Percentiles rank a stretch among this genome's conserved stretches.
phyloP scores from a whole-genome alignment of 2,888 invertebrate genomes.

The Azorinus chamasolen region DNA sequence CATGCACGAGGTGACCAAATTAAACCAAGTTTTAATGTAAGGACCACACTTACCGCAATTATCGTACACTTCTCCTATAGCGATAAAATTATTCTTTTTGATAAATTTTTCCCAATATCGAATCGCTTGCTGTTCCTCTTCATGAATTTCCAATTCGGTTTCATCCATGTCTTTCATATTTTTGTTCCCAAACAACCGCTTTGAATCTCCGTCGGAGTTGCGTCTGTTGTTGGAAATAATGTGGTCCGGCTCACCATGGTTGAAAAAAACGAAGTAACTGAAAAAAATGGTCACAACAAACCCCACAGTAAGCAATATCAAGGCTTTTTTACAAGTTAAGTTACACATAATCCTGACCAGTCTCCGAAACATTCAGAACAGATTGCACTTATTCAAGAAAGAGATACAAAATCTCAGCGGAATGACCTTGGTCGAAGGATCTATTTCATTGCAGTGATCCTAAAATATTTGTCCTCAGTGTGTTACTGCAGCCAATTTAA shows the following conservation, averaged over 20 bases:
- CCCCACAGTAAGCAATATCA: constrained; percentile 24
- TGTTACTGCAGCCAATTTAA: too few relatives aligned
- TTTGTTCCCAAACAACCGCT: constrained; percentile 22
- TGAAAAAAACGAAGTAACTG: constrained; percentile 55
- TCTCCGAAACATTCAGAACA: background rate
- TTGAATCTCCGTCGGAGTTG: background rate
- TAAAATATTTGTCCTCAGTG: too few relatives aligned
- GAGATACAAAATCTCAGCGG: too few relatives aligned
- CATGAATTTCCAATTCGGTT: constrained; percentile 51
- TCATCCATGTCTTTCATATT: constrained; percentile 41
- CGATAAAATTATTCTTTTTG: constrained; percentile 67
- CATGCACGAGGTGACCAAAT: too few relatives aligned
- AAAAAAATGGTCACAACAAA: constrained; percentile 26
- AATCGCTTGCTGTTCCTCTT: constrained; percentile 40
- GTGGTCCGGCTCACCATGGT: constrained; percentile 67
- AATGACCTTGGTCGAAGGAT: too few relatives aligned
- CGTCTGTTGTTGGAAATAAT: constrained; percentile 61
- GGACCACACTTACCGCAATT: constrained; percentile 71
- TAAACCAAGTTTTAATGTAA: too few relatives aligned
- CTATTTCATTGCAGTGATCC: too few relatives aligned
- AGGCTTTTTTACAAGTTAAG: constrained; percentile 49
- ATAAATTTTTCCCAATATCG: constrained; percentile 74
- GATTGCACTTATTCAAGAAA: too few relatives aligned
- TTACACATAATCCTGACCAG: constrained; percentile 46
- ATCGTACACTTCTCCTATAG: constrained; percentile 75